Conservation (phyloP, 2,113 vertebrate species). For the Lethenteron reissneri region DNA sequence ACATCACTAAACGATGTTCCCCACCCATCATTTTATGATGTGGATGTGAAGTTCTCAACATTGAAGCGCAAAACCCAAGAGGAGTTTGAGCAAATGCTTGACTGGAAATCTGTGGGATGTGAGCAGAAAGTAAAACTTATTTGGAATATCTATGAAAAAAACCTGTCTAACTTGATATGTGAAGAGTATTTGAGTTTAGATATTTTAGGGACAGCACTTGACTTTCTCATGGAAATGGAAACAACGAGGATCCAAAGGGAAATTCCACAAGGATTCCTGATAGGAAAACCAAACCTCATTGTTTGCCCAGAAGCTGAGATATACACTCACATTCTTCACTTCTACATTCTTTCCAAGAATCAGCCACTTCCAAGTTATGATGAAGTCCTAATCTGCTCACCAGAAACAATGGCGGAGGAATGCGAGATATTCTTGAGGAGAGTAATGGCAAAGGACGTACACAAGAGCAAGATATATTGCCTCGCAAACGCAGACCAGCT, state of each 20-base stretch:
- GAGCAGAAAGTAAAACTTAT: neutral
- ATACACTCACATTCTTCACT: slow-evolving; percentile 17
- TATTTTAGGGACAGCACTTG: slow-evolving; percentile 34
- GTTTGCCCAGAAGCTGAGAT: slow-evolving; percentile 22
- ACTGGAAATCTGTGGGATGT: too few relatives aligned
- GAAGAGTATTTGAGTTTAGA: slow-evolving; percentile 16
- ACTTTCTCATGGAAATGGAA: slow-evolving; percentile 21
- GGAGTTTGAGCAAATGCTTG: too few relatives aligned
- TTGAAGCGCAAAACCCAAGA: too few relatives aligned
- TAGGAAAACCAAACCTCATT: slow-evolving; percentile 26
- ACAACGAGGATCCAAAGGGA: slow-evolving; percentile 16
- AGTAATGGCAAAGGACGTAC: slow-evolving; percentile 17
- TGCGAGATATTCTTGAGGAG: slow-evolving; percentile 34
- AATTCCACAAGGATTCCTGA: slow-evolving; percentile 24
- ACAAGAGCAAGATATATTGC: slow-evolving; percentile 24
- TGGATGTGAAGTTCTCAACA: too few relatives aligned
- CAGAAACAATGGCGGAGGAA: slow-evolving; percentile 27
- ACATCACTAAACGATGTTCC: too few relatives aligned
- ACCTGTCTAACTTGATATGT: neutral
- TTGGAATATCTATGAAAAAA: slow-evolving; percentile 1
- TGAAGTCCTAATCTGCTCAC: slow-evolving; percentile 30
- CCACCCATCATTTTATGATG: too few relatives aligned
- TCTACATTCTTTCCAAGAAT: slow-evolving; percentile 20
- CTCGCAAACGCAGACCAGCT: slow-evolving; percentile 27
- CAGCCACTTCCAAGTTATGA: slow-evolving; percentile 26